Evolutionary conservation across 2,113 vertebrate genomes (phyloP).

Genomic region (Prochilodus magdalenae): DNA sequence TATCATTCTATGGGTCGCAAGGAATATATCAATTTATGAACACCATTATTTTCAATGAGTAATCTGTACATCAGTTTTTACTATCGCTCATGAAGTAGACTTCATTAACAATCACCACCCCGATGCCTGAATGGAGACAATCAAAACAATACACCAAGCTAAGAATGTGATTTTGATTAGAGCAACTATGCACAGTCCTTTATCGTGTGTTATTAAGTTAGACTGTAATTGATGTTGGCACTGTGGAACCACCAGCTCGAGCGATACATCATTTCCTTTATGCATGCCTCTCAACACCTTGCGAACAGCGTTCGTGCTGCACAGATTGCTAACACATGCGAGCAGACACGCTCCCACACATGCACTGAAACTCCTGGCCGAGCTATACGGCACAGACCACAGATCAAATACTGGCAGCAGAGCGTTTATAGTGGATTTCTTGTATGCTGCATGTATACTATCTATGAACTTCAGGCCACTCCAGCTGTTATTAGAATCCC

Average conservation of each 20-base stretch:
- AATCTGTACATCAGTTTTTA: too few species aligned
- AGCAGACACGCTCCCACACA: constrained; percentile 10
- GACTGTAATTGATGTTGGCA: background rate
- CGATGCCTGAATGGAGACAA: too few species aligned
- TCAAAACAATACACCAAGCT: too few species aligned
- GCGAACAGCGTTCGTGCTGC: background rate
- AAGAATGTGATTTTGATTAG: background rate
- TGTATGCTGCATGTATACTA: background rate
- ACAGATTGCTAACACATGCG: background rate
- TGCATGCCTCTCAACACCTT: background rate
- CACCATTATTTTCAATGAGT: too few species aligned
- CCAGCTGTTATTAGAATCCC: background rate
- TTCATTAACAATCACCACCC: too few species aligned
- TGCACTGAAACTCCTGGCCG: background rate
- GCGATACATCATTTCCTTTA: too few species aligned
- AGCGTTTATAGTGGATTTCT: background rate
- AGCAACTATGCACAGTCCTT: too few species aligned
- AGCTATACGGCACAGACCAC: background rate
- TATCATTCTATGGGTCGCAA: too few species aligned
- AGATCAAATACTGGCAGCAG: too few species aligned
- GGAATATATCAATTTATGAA: too few species aligned
- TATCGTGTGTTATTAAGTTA: background rate
- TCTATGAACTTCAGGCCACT: background rate
- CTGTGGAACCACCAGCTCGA: background rate
- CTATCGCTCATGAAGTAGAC: too few species aligned